These are phyloP conservation scores for Takifugu ocellatus DNA, from an alignment of 2,797 vertebrate species.

Conservation along the genomic window DNA sequence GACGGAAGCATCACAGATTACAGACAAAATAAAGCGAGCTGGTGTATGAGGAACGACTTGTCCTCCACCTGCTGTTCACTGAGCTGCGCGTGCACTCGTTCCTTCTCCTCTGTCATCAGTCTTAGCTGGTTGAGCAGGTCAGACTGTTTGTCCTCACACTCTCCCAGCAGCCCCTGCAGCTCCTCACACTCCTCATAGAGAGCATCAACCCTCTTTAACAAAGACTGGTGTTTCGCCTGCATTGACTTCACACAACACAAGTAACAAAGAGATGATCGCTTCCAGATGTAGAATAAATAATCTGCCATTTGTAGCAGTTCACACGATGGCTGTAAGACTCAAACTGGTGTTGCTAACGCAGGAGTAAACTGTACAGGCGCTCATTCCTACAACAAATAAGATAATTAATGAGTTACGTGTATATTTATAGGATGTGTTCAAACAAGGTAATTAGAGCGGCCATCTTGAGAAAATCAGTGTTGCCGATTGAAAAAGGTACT, in stretches of 20 bases:
- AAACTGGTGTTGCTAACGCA: too few relatives aligned
- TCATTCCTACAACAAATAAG: too few relatives aligned
- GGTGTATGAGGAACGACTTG: background rate
- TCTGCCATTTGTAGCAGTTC: background rate
- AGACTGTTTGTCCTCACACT: conserved; percentile 66
- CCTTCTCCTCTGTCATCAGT: conserved; percentile 54
- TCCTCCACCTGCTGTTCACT: conserved; percentile 75
- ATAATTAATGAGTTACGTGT: too few relatives aligned
- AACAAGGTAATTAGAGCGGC: too few relatives aligned
- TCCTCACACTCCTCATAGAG: conserved; percentile 81
- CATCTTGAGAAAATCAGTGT: too few relatives aligned
- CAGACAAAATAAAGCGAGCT: background rate
- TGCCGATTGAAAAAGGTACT: too few relatives aligned
- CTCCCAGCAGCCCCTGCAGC: conserved; percentile 71
- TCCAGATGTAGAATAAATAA: conserved; percentile 10
- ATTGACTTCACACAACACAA: conserved; percentile 73
- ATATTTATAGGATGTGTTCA: too few relatives aligned
- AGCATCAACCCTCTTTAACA: conserved; percentile 78
- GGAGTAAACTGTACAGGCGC: too few relatives aligned
- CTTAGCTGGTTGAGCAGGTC: conserved; percentile 66
- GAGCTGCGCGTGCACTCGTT: conserved; percentile 62
- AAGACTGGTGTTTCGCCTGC: conserved; percentile 80
- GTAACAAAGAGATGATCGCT: background rate
- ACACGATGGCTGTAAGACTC: too few relatives aligned
- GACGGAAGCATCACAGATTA: background rate